Percentiles rank a stretch among this genome's conserved stretches.
Conservation (phyloP, 2,797 vertebrate genomes). For the Esox masquinongy region DNA sequence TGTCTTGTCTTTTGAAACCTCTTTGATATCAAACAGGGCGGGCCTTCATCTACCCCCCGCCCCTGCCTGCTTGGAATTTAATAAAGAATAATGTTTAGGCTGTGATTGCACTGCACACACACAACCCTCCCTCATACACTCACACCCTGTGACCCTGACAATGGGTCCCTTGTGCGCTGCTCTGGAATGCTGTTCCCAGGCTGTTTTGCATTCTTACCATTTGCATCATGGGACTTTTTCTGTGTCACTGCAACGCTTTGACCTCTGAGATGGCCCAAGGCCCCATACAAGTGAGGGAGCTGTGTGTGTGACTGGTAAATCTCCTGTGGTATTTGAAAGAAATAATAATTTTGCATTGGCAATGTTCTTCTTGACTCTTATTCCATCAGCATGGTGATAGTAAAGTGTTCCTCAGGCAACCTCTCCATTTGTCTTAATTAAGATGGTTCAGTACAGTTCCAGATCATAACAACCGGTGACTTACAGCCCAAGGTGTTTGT, state of each 20-base stretch:
- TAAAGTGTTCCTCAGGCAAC: background rate
- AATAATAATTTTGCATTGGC: no score
- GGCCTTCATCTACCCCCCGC: background rate
- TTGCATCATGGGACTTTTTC: background rate
- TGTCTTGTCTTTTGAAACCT: no score
- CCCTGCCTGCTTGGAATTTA: background rate
- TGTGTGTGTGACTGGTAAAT: background rate
- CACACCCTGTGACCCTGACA: background rate
- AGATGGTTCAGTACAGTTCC: background rate
- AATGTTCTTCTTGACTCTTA: background rate
- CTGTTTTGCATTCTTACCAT: constrained; percentile 1
- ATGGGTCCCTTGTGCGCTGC: background rate
- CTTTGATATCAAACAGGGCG: background rate
- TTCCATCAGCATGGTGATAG: background rate
- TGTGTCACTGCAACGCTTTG: background rate
- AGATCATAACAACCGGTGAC: no score
- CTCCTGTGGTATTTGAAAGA: no score
- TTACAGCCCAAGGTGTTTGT: no score
- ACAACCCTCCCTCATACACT: background rate
- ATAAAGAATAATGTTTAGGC: background rate
- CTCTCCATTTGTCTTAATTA: background rate
- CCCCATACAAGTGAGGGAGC: background rate
- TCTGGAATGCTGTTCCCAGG: background rate
- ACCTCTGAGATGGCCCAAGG: background rate
- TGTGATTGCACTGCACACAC: background rate